Evolutionary conservation across 2,797 vertebrate genomes (phyloP).

Genomic region (Nyctibius grandis): DNA sequence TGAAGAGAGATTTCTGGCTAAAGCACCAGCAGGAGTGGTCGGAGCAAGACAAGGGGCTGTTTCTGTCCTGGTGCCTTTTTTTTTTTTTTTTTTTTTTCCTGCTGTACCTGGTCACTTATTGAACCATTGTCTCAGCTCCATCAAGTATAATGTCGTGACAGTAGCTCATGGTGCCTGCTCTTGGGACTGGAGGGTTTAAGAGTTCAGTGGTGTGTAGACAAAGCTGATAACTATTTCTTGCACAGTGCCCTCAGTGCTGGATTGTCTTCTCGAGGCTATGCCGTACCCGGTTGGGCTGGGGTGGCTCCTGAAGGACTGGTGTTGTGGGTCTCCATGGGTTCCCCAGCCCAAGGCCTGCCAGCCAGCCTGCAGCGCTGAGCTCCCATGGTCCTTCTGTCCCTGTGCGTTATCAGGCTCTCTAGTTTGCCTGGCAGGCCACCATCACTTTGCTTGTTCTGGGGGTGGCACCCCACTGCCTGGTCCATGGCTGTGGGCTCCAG

Average conservation of each 20-base stretch:
- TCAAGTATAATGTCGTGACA: neutral
- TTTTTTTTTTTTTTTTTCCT: neutral
- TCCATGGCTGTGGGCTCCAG: neutral
- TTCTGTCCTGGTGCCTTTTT: neutral
- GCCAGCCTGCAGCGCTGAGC: neutral
- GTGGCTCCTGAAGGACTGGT: neutral
- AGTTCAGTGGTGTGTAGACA: neutral
- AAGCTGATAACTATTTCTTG: neutral
- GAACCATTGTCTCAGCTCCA: neutral
- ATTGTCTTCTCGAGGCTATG: neutral
- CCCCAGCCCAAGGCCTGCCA: neutral
- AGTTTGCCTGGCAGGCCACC: neutral
- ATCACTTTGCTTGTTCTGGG: neutral
- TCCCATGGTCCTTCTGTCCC: neutral
- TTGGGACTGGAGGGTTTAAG: neutral
- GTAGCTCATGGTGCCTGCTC: neutral
- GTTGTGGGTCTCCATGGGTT: neutral
- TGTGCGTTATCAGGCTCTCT: neutral
- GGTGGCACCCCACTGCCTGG: accelerated
- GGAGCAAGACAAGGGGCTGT: neutral
- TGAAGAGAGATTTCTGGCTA: neutral
- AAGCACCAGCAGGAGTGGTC: neutral
- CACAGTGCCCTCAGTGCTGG: accelerated
- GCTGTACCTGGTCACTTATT: neutral
- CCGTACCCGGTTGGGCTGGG: accelerated